These are phyloP conservation scores for Steinernema feltiae DNA, from an alignment of 1,140 invertebrate genomes.

Conservation along the genomic window DNA sequence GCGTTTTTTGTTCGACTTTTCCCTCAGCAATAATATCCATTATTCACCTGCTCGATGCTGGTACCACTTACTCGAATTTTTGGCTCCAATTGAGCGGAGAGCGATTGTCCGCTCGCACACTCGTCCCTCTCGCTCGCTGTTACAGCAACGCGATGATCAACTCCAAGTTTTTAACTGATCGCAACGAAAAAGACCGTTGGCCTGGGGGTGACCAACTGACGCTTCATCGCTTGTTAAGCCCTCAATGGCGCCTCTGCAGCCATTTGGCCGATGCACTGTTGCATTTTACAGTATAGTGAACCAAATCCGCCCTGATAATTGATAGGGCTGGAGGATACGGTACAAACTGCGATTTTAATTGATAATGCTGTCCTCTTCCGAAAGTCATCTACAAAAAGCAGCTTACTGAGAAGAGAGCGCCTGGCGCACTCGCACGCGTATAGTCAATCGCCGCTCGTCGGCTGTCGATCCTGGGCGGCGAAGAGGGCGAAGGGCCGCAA, in stretches of 20 bases:
- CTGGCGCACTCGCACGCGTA: conserved; percentile 2
- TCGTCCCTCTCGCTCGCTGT: conserved; percentile 13
- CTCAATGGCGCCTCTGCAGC: neutral
- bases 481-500: neutral
- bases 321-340: neutral
- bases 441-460: neutral
- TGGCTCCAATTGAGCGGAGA: too few species aligned
- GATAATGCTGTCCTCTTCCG: neutral
- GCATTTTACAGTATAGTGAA: too few species aligned
- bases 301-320: too few species aligned
- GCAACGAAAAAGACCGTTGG: neutral
- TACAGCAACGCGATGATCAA: conserved; percentile 5
- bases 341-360: neutral
- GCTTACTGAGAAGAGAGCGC: neutral
- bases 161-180: conserved; percentile 8
- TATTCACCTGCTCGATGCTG: neutral
- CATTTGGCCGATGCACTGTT: too few species aligned
- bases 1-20: too few species aligned
- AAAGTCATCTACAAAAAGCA: neutral
- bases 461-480: neutral
- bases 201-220: neutral
- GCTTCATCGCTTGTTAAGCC: neutral
- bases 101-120: neutral
- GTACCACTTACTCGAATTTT: neutral
- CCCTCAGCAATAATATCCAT: too few species aligned